Evolutionary conservation across 2,888 invertebrate genomes (phyloP), one percentile per base, ranked within the genome.

Genomic region (Sclerodermus sp.): DNA sequence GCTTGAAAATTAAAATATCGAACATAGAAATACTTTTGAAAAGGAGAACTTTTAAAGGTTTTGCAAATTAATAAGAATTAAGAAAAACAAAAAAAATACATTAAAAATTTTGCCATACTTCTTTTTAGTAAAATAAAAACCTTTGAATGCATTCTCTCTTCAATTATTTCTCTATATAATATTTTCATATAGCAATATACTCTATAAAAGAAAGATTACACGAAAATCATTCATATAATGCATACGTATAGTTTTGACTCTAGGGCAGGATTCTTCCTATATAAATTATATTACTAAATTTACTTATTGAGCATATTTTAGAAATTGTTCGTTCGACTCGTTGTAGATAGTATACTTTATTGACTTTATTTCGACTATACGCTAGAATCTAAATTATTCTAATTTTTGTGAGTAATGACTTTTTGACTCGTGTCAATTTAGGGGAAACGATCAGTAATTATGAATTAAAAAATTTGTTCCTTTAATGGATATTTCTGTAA

Each of bases 251-350:
- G 47, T 65, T 62, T 61, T 68, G 54, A 58, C 51, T 66, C 67
- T 70, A 71, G 67, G 71, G 69, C 67, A 70, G 74, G 74, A 75
- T 68, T 67, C 58, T 68, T 65, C 66, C 64, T 73, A 70, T 71
- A 71, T 62, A 69, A 70, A 62, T 69, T 73, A 71, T n/a, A n/a
- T 68, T 71, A 68, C 62, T 68, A 66, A 65, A n/a, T 5, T 64
- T 64, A 64, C 60, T 70, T 69, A 73, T 75, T 75, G 73, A 74
- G 74, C 73, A 72, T 69, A 70, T 73, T 75, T 75, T 74, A 74
- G 73, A 75, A 74, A 75, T 72, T 68, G 68, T 74, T 72, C 68
- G 68, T 74, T 73, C 60, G 66, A 71, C 66, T 75, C 73, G 74
- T 74, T 74, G 73, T 72, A 73, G 73, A 71, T 74, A 75, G 74